Conservation (phyloP, 2,797 vertebrate species). For the Jordanella pulchra region DNA sequence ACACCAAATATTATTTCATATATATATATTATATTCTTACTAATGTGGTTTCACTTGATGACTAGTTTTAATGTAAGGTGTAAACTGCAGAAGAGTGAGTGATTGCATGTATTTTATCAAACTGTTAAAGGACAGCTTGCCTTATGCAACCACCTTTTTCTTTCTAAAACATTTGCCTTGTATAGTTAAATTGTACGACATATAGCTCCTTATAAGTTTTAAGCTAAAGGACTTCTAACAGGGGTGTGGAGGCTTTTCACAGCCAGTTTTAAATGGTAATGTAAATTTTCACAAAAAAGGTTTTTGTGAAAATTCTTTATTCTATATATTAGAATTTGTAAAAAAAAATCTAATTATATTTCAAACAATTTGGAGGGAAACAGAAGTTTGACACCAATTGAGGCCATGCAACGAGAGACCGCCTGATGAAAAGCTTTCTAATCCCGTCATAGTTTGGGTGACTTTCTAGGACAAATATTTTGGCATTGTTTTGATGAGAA, state of each 20-base stretch:
- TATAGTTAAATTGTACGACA: not conserved
- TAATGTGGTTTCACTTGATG: too few species aligned
- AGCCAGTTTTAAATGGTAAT: not conserved
- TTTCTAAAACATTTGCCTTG: not conserved
- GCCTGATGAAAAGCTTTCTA: conserved; percentile 63
- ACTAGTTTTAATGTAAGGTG: not conserved
- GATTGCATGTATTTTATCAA: not conserved
- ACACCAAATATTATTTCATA: too few species aligned
- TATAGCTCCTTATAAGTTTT: not conserved
- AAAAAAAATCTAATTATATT: conserved; percentile 21
- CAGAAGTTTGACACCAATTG: conserved; percentile 55
- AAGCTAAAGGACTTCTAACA: not conserved
- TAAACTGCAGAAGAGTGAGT: not conserved
- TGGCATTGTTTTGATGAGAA: conserved; percentile 72
- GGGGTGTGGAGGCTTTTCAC: not conserved
- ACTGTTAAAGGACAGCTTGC: too few species aligned
- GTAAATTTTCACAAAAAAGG: not conserved
- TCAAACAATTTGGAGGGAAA: conserved; percentile 37
- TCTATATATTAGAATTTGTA: not conserved
- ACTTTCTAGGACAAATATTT: conserved; percentile 76
- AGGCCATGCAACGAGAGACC: conserved; percentile 66
- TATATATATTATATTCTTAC: too few species aligned
- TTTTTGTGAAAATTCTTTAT: not conserved
- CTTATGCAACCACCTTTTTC: not conserved
- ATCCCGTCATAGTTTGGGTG: conserved; percentile 74